A percentile compares a stretch with the other conserved stretches of the same genome.
These are phyloP conservation scores for Limnephilus lunatus DNA, from an alignment of 2,888 invertebrate species.

Conservation along the genomic window DNA sequence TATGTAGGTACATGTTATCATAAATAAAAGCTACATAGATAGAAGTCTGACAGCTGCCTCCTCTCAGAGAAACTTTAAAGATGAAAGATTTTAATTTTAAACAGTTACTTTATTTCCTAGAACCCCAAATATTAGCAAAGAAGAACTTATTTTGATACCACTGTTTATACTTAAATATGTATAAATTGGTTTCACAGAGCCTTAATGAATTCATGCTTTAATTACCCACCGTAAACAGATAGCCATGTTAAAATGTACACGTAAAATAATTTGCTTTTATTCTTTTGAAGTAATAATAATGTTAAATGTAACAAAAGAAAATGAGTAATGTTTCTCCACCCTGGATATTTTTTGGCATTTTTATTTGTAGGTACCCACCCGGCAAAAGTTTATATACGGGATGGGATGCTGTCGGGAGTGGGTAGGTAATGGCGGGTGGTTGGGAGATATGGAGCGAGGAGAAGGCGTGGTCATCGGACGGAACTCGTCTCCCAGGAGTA, in stretches of 20 bases:
- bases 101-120: too few relatives aligned
- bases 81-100: too few relatives aligned
- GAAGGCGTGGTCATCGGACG: constrained; percentile 60
- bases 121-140: too few relatives aligned
- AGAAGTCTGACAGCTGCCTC: background rate
- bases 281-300: background rate
- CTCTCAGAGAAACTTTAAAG: background rate
- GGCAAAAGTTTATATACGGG: constrained; percentile 43
- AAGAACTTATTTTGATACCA: background rate
- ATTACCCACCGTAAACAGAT: background rate
- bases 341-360: constrained; percentile 27
- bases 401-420: background rate
- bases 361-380: constrained; percentile 25
- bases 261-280: background rate
- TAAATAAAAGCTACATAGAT: background rate
- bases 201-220: background rate
- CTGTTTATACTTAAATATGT: background rate
- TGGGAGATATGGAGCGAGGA: constrained; percentile 45
- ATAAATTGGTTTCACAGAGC: background rate
- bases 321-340: constrained; percentile 25
- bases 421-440: background rate
- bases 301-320: constrained; percentile 46
- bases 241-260: background rate
- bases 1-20: background rate
- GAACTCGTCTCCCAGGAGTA: constrained; percentile 54